phyloP scores from a whole-genome alignment of 35 echinoderm and acorn worm species.

The Holothuria glaberrima region DNA sequence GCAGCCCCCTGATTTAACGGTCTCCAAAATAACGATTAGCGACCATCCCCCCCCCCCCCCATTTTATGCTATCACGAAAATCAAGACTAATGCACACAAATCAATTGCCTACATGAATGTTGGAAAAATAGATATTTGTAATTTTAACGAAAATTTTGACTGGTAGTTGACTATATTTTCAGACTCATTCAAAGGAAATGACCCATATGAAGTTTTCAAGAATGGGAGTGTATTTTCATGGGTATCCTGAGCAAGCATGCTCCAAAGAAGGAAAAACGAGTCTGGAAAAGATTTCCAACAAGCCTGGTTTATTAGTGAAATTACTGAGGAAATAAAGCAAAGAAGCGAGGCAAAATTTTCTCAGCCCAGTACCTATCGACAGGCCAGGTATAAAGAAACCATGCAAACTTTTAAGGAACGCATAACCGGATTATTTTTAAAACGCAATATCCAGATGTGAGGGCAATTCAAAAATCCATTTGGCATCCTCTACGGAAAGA shows the following conservation, averaged over 20 bases:
- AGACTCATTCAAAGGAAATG: background rate
- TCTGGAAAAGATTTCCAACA: background rate
- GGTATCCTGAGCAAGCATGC: background rate
- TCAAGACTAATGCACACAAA: background rate
- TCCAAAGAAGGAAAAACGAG: slow-evolving; percentile 2
- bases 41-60: background rate
- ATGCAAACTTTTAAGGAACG: background rate
- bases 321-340: background rate
- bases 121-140: background rate
- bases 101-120: background rate
- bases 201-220: background rate
- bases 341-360: slow-evolving; percentile 6
- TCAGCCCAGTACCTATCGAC: background rate
- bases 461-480: slow-evolving; percentile 5
- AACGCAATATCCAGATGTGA: background rate
- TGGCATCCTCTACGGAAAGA: background rate
- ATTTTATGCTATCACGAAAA: background rate
- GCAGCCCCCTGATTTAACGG: too few relatives aligned
- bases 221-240: background rate
- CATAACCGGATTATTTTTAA: background rate
- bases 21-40: background rate
- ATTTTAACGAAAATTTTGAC: background rate
- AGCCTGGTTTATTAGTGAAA: background rate
- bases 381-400: background rate
- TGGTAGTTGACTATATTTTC: background rate